A percentile compares a stretch with the other conserved stretches of the same genome.
Conservation (phyloP, 2,113 vertebrate species). For the Dasypus novemcinctus region DNA sequence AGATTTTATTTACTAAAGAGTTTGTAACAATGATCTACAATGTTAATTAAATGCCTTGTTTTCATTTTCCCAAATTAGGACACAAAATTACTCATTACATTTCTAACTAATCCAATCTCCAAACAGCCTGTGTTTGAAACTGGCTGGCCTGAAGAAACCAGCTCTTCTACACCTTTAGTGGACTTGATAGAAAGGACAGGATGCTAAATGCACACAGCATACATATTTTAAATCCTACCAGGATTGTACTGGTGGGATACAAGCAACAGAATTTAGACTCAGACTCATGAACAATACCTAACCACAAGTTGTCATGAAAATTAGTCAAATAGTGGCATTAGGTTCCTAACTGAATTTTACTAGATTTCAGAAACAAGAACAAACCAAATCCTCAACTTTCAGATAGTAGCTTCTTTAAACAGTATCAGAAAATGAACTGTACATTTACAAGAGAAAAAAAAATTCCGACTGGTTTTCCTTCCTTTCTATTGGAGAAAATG, state of each 20-base stretch:
- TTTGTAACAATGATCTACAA: neutral
- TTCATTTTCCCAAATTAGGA: neutral
- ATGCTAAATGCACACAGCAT: neutral
- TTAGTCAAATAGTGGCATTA: neutral
- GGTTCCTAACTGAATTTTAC: neutral
- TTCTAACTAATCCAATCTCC: neutral
- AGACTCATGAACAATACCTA: neutral
- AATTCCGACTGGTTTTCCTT: slow-evolving; percentile 1
- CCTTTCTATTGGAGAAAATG: neutral
- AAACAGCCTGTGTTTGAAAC: neutral
- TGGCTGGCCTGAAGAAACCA: neutral
- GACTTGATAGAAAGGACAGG: neutral
- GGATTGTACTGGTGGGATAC: neutral
- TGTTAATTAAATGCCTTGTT: slow-evolving; percentile 7
- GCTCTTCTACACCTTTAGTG: neutral
- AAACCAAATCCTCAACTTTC: slow-evolving; percentile 5
- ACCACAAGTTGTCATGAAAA: neutral
- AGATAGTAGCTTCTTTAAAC: neutral
- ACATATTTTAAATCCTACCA: neutral
- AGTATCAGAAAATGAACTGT: slow-evolving; percentile 1
- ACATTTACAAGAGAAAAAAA: slow-evolving; percentile 11
- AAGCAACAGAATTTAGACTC: neutral
- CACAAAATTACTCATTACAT: neutral
- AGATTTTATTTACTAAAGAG: slow-evolving; percentile 6
- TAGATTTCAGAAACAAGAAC: slow-evolving; percentile 35